Conservation (phyloP, 2,797 vertebrate genomes). For the Sebastes vulpes region DNA sequence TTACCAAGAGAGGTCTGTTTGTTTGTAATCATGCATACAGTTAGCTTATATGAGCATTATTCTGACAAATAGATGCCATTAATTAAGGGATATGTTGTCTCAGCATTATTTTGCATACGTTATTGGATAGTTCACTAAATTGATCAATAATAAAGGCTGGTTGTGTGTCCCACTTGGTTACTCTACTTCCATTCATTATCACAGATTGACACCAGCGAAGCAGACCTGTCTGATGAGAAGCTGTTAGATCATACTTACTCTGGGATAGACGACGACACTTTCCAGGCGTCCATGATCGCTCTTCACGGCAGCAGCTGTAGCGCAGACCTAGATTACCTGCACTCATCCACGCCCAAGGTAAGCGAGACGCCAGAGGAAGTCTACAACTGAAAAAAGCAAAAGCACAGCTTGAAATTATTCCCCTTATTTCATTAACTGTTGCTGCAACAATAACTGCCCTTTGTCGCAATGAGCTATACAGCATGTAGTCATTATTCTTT, state of each 20-base stretch:
- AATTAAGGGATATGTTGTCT: not conserved
- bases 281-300: conserved; percentile 89
- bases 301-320: conserved; percentile 88
- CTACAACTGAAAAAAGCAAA: not conserved
- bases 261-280: conserved; percentile 85
- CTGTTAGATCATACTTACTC: conserved; percentile 85
- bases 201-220: conserved; percentile 92
- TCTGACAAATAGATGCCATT: not conserved
- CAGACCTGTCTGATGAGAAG: conserved; percentile 88
- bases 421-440: conserved; percentile 29
- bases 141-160: not conserved
- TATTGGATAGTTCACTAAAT: conserved; percentile 13
- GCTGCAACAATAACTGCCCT: conserved; percentile 19
- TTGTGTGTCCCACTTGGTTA: not conserved
- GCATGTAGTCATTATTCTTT: conserved; percentile 46
- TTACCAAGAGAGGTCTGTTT: not conserved
- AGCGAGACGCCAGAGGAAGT: not conserved
- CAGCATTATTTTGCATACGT: not conserved
- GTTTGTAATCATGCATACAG: conserved; percentile 2
- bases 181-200: conserved; percentile 61
- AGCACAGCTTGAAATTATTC: not conserved
- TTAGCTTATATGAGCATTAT: not conserved
- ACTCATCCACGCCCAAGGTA: conserved; percentile 90
- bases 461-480: conserved; percentile 27
- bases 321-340: conserved; percentile 83